Conservation (phyloP, 2,113 vertebrate species). For the Lamprologus ornatipinnis region DNA sequence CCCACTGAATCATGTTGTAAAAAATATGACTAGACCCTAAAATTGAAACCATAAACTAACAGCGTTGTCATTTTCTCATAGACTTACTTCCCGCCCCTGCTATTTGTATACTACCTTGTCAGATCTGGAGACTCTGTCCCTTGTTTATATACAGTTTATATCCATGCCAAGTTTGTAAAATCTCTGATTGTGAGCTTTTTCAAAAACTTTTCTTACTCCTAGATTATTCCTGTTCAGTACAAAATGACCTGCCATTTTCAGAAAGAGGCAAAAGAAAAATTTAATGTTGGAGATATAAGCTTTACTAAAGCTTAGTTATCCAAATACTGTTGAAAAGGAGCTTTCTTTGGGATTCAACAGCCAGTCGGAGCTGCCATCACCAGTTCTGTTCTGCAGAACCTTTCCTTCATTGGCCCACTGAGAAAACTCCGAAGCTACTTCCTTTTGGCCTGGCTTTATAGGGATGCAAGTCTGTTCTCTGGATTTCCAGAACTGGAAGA, state of each 20-base stretch:
- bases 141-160: not conserved
- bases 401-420: conserved; percentile 15
- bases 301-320: not conserved
- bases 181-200: not conserved
- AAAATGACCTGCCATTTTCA: not conserved
- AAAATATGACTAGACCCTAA: not conserved
- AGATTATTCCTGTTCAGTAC: fast-evolving
- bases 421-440: conserved; percentile 28
- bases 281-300: not conserved
- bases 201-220: not conserved
- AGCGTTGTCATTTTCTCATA: fast-evolving
- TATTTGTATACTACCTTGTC: not conserved
- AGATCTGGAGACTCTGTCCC: not conserved
- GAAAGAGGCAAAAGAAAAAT: not conserved
- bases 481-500: conserved; percentile 12
- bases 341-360: not conserved
- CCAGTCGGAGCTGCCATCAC: conserved; percentile 7
- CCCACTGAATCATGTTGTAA: not conserved
- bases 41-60: not conserved
- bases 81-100: not conserved
- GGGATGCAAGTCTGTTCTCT: conserved; percentile 12
- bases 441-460: not conserved
- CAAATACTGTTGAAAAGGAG: not conserved
- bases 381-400: conserved; percentile 9
- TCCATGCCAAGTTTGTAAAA: not conserved